phyloP scores from a whole-genome alignment of 2,888 invertebrate species.

The Cetonia aurata region DNA sequence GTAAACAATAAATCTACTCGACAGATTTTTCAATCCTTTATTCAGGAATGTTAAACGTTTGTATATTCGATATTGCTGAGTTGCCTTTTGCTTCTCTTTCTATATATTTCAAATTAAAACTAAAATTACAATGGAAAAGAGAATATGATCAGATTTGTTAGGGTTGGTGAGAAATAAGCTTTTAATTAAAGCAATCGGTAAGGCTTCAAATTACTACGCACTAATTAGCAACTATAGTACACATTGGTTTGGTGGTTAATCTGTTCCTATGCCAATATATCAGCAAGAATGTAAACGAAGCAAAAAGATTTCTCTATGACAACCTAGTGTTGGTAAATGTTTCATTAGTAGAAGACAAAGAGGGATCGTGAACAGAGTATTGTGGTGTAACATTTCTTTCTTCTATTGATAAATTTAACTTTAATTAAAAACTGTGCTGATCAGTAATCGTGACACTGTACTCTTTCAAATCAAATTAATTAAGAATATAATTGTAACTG shows the following conservation, averaged over 20 bases:
- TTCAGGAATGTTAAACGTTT: conserved; percentile 26
- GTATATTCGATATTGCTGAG: not conserved
- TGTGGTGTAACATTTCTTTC: not conserved
- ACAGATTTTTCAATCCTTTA: conserved; percentile 21
- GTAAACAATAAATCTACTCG: conserved; percentile 15
- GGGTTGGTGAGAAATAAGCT: not conserved
- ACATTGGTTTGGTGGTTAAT: not conserved
- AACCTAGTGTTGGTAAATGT: conserved; percentile 7
- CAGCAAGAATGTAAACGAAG: not conserved
- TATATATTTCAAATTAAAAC: not conserved
- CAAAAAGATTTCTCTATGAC: conserved; percentile 12
- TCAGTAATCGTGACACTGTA: not conserved
- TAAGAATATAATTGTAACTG: not conserved
- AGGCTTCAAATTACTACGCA: conserved; percentile 3
- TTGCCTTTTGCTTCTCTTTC: not conserved
- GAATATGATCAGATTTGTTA: not conserved
- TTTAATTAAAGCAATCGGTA: not conserved
- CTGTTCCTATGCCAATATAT: not conserved
- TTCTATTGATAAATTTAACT: conserved; percentile 15
- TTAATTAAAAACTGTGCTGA: conserved; percentile 28
- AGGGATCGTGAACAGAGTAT: not conserved
- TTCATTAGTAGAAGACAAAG: not conserved
- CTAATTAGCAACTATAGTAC: conserved; percentile 1
- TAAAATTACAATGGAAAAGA: not conserved
- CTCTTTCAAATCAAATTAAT: conserved; percentile 17